Evolutionary conservation across 2,888 invertebrate genomes (phyloP).

Genomic region (Sphaeridia pumilis): DNA sequence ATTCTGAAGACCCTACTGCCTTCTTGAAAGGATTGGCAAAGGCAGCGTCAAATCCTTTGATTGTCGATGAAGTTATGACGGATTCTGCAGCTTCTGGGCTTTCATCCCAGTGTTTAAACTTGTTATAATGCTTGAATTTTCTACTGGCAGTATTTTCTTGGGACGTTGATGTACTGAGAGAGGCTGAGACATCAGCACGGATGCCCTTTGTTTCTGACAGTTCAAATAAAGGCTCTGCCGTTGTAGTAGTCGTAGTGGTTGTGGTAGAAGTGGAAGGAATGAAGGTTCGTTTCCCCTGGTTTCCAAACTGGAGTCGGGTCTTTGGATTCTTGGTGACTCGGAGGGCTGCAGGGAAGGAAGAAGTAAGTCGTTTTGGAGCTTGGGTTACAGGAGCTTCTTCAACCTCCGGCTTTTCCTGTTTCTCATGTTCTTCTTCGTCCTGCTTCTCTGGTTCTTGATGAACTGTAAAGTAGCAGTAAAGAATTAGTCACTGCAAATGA

Average conservation of each 20-base stretch:
- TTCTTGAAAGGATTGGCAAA: neutral
- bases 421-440: slow-evolving; percentile 18
- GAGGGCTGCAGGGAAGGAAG: neutral
- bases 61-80: slow-evolving; percentile 5
- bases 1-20: neutral
- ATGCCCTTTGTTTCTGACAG: neutral
- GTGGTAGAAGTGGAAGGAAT: slow-evolving; percentile 8
- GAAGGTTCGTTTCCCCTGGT: slow-evolving; percentile 1
- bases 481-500: neutral
- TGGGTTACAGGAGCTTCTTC: neutral
- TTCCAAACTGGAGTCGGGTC: slow-evolving; percentile 6
- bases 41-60: neutral
- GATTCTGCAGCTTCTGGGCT: slow-evolving; percentile 13
- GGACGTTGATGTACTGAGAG: slow-evolving; percentile 8
- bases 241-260: neutral
- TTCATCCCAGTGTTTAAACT: slow-evolving; percentile 11
- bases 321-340: slow-evolving; percentile 7
- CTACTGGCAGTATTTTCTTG: too few relatives aligned
- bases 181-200: slow-evolving; percentile 7
- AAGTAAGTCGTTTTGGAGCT: neutral
- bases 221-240: neutral
- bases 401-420: slow-evolving; percentile 1
- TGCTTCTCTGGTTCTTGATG: slow-evolving; percentile 29
- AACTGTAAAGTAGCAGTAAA: slow-evolving; percentile 3
- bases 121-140: slow-evolving; percentile 11